Evolutionary conservation across 2,797 vertebrate species (phyloP).

Genomic region (Pseudochaenichthys georgianus): DNA sequence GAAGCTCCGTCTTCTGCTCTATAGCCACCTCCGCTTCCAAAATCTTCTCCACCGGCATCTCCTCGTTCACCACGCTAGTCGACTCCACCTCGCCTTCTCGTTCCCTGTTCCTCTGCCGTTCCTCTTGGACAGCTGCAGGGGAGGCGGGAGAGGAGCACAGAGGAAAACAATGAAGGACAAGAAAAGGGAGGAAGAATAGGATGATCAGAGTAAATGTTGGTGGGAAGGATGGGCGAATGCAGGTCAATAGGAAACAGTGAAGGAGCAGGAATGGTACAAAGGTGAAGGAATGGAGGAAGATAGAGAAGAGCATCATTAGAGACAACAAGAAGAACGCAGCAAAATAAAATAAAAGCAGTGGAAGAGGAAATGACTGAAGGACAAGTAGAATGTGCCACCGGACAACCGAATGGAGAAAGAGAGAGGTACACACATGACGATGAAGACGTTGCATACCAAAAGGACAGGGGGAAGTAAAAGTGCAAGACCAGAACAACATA

Average conservation of each 20-base stretch:
- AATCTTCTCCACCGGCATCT: constrained; percentile 97
- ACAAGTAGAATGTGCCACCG: neutral
- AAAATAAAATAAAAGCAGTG: constrained; percentile 3
- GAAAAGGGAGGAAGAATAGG: constrained; percentile 24
- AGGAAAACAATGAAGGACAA: constrained; percentile 43
- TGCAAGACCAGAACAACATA: constrained; percentile 7
- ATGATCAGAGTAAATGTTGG: constrained; percentile 19
- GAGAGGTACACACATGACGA: neutral
- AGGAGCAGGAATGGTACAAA: constrained; percentile 9
- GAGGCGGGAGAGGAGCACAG: constrained; percentile 32
- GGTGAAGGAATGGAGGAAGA: constrained; percentile 7
- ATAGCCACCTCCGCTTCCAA: constrained; percentile 94
- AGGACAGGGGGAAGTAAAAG: constrained; percentile 7
- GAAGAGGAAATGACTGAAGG: neutral
- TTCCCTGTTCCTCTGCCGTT: constrained; percentile 92
- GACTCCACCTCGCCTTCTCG: constrained; percentile 89
- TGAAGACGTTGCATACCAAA: neutral
- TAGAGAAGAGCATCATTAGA: neutral
- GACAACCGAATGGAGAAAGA: neutral
- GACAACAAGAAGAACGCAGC: neutral
- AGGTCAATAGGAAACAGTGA: neutral
- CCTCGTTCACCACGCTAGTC: constrained; percentile 89
- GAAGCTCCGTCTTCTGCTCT: constrained; percentile 94
- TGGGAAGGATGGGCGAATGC: constrained; percentile 3
- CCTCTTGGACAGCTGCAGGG: constrained; percentile 92